These are phyloP conservation scores for Drosophila niveifrons DNA, from an alignment of 2,888 invertebrate species.

Conservation along the genomic window DNA sequence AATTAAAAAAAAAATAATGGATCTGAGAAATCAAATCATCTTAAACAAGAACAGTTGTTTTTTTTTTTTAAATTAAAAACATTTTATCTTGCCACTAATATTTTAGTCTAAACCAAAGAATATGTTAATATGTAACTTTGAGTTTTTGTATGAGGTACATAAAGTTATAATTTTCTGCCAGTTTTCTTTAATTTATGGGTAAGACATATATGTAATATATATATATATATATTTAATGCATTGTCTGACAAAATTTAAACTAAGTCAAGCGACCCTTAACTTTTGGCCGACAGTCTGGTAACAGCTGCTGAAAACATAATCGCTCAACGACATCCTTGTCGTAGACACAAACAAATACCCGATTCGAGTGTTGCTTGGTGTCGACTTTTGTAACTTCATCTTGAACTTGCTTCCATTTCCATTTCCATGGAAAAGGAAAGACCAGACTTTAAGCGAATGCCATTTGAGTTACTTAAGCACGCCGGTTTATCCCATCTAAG, in stretches of 20 bases:
- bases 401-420: slow-evolving; percentile 50
- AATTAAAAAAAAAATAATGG: too few species aligned
- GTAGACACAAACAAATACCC: slow-evolving; percentile 57
- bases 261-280: not conserved
- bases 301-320: slow-evolving; percentile 66
- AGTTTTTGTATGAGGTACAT: not conserved
- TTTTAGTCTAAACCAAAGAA: too few species aligned
- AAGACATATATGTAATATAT: not conserved
- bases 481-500: slow-evolving; percentile 75
- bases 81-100: too few species aligned
- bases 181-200: not conserved
- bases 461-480: slow-evolving; percentile 73
- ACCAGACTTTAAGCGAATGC: slow-evolving; percentile 69
- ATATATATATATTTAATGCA: not conserved
- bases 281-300: slow-evolving; percentile 26
- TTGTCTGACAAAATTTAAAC: slow-evolving; percentile 15
- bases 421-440: slow-evolving; percentile 29
- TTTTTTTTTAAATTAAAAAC: too few species aligned
- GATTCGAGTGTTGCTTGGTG: slow-evolving; percentile 39
- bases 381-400: slow-evolving; percentile 58
- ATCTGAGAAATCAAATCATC: too few species aligned
- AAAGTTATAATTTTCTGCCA: not conserved
- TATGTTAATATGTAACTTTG: too few species aligned
- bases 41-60: too few species aligned
- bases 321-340: slow-evolving; percentile 57